Base-by-base conservation (phyloP, 1,140 invertebrate genomes). In the Venustaconcha ellipsiformis region DNA sequence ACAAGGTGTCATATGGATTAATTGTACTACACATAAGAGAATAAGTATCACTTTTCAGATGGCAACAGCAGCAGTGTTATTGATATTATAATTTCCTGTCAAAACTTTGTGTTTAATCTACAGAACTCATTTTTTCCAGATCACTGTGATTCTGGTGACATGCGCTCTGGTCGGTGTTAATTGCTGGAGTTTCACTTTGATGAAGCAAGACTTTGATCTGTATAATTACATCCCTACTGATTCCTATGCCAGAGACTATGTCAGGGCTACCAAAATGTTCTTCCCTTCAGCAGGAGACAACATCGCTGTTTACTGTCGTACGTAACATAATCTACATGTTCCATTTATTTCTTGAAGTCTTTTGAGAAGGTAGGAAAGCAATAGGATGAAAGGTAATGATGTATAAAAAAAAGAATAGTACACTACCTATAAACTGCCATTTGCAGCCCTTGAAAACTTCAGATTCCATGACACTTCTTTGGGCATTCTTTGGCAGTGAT, bases 121-220 rank as follows among this genome's bases (percentile, higher is more conserved):
- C 37, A 37, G 37, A 37, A 37, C 8, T 37, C 13, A 59, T 76
- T 70, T 60, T 56, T 76, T 87, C 14, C 84, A 92, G 91, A 78
- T 89, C 1, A 55, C 92, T 37, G 90, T 93, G 2, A 87, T 95
- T 65, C 65, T 93, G 20, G 87, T 93, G 68, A 93, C 93, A 18
- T 23, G 93, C 55, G 82, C 86, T 26, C 86, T 93, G 70, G 89
- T 92, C 18, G 91, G 91, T 48, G 91, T 93, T 76, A 93, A 93
- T 83, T 89, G 93, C 62, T 88, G 92, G 83, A 92, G 94, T 37
- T 89, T 92, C 60, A 87, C 92, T 48, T 86, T 91, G 67, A 87
- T 96, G 62, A 92, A 94, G 85, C 94, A 95, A 86, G 93, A 93
- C 88, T 96, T 95, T 89, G 94, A 95, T 89, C 93, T 94, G 0